Percentiles rank a stretch among this genome's conserved stretches.
Conservation (phyloP, 2,797 vertebrate species). For the Sibirionetta formosa region DNA sequence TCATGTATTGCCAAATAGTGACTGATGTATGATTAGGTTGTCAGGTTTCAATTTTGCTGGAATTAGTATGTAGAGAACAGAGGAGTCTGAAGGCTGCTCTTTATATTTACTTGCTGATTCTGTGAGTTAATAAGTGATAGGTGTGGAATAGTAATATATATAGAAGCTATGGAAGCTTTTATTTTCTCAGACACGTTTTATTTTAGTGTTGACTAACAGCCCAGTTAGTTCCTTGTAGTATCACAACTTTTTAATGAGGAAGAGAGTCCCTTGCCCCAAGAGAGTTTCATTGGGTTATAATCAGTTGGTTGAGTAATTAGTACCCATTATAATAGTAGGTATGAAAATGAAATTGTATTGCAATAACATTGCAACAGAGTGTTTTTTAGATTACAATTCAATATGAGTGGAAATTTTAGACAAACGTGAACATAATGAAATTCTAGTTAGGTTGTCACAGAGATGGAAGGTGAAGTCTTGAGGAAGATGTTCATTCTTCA, state of each 20-base stretch:
- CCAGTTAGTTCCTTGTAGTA: not conserved
- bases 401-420: too few relatives aligned
- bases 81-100: not conserved
- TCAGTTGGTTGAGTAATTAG: not conserved
- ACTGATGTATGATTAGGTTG: not conserved
- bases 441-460: not conserved
- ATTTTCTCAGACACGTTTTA: not conserved
- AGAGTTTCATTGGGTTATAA: not conserved
- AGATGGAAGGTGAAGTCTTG: not conserved
- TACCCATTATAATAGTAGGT: not conserved
- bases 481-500: not conserved
- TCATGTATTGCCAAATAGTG: not conserved
- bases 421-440: not conserved
- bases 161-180: not conserved
- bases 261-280: not conserved
- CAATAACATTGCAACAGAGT: accelerated
- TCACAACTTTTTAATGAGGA: accelerated
- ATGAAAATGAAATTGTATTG: not conserved
- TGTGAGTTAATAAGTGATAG: not conserved
- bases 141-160: not conserved
- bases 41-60: not conserved
- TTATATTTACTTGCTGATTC: not conserved
- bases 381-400: too few relatives aligned
- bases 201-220: not conserved
- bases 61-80: not conserved